Percentiles rank a stretch among this genome's conserved stretches.
Evolutionary conservation across 2,888 invertebrate genomes (phyloP).

Genomic region (Fabriciana adippe): DNA sequence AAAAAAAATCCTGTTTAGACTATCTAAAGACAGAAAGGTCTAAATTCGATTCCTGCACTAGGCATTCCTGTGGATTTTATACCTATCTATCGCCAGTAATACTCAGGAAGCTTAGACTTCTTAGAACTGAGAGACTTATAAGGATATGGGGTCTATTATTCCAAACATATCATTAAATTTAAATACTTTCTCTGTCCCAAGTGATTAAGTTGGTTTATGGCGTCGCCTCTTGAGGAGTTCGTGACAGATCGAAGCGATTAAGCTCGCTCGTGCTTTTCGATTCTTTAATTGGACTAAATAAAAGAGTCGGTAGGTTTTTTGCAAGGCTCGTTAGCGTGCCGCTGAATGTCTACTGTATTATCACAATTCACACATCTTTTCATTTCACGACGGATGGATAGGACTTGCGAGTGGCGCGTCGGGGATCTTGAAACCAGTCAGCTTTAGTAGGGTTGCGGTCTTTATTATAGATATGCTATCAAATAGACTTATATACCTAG

Average conservation of each 20-base stretch:
- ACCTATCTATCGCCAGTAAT: no score
- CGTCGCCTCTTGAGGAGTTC: constrained; percentile 33
- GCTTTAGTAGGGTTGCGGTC: no score
- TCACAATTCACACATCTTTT: constrained; percentile 28
- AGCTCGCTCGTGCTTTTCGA: constrained; percentile 62
- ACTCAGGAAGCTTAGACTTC: no score
- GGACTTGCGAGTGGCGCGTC: not conserved
- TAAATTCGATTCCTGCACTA: no score
- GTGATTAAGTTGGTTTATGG: constrained; percentile 34
- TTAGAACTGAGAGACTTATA: no score
- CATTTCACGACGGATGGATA: constrained; percentile 16
- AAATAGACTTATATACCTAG: no score
- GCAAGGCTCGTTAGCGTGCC: constrained; percentile 56
- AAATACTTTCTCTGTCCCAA: constrained; percentile 8
- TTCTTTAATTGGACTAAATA: constrained; percentile 70
- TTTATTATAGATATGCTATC: no score
- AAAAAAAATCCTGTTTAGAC: no score
- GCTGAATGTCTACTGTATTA: constrained; percentile 13
- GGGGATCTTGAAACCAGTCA: not conserved
- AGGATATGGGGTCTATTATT: no score
- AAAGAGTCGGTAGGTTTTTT: constrained; percentile 34
- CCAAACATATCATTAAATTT: not conserved
- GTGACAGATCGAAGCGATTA: constrained; percentile 61
- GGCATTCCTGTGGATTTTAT: no score
- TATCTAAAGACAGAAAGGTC: no score